Conservation (phyloP, 2,113 vertebrate species). For the Kryptolebias marmoratus region DNA sequence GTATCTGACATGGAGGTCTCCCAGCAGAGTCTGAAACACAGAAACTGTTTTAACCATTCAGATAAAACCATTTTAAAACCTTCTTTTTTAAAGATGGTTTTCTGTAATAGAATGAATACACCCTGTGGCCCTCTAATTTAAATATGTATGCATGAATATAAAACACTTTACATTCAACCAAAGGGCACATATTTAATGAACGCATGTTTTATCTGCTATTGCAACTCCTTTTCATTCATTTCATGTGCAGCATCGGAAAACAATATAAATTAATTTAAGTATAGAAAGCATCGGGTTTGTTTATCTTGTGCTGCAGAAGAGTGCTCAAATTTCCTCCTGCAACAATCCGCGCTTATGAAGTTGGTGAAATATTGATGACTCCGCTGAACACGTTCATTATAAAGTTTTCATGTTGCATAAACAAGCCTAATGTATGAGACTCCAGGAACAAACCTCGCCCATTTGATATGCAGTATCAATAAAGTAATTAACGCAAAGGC, state of each 20-base stretch:
- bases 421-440: constrained; percentile 15
- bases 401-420: constrained; percentile 21
- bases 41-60: background rate
- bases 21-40: constrained; percentile 13
- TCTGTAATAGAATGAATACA: constrained; percentile 18
- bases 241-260: constrained; percentile 13
- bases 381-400: constrained; percentile 29
- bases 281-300: background rate
- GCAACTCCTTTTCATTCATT: background rate
- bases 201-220: constrained; percentile 15
- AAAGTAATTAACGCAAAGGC: constrained; percentile 35
- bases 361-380: constrained; percentile 23
- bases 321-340: background rate
- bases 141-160: constrained; percentile 31
- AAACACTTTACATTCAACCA: constrained; percentile 38
- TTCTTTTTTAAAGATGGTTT: constrained; percentile 5
- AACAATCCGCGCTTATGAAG: background rate
- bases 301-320: background rate
- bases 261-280: constrained; percentile 5
- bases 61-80: background rate
- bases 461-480: constrained; percentile 36
- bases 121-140: background rate
- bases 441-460: constrained; percentile 20
- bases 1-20: constrained; percentile 13
- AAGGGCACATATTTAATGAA: constrained; percentile 34